Percentiles rank a stretch among this genome's conserved stretches.
Evolutionary conservation across 2,888 invertebrate genomes (phyloP).

Genomic region (Morpho deidamia): DNA sequence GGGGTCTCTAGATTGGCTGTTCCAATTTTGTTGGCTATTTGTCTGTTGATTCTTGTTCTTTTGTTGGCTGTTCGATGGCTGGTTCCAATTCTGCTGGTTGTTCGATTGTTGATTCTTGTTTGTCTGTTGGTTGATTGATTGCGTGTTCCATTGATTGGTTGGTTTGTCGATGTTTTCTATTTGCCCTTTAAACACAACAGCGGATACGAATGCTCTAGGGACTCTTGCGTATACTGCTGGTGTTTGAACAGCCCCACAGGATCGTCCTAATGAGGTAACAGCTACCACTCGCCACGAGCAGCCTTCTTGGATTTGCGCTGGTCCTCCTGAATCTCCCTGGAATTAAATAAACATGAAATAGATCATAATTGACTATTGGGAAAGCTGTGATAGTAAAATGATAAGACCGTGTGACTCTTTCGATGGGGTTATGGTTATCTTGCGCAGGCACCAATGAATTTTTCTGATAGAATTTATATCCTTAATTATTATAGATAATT

Average conservation of each 20-base stretch:
- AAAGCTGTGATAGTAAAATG: background rate
- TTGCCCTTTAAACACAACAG: conserved; percentile 29
- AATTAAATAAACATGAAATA: background rate
- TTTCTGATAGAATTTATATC: no score
- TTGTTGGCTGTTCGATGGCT: background rate
- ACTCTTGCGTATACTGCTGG: conserved; percentile 58
- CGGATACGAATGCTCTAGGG: conserved; percentile 34
- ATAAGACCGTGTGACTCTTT: no score
- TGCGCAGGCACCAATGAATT: no score
- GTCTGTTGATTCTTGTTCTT: background rate
- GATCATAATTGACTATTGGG: background rate
- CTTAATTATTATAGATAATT: no score
- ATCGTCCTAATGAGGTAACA: conserved; percentile 59
- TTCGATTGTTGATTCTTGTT: conserved; percentile 1
- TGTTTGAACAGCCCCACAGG: conserved; percentile 58
- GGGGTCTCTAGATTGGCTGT: background rate
- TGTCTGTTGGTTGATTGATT: conserved; percentile 1
- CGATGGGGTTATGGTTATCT: no score
- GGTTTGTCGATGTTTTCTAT: background rate
- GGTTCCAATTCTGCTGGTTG: background rate
- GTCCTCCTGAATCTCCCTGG: conserved; percentile 71
- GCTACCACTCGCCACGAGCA: conserved; percentile 62
- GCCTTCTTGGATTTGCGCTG: conserved; percentile 60
- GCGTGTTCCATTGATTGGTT: background rate
- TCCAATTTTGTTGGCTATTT: background rate